These are phyloP conservation scores for Hydriomena furcata DNA, from an alignment of 2,888 invertebrate species.

Conservation along the genomic window DNA sequence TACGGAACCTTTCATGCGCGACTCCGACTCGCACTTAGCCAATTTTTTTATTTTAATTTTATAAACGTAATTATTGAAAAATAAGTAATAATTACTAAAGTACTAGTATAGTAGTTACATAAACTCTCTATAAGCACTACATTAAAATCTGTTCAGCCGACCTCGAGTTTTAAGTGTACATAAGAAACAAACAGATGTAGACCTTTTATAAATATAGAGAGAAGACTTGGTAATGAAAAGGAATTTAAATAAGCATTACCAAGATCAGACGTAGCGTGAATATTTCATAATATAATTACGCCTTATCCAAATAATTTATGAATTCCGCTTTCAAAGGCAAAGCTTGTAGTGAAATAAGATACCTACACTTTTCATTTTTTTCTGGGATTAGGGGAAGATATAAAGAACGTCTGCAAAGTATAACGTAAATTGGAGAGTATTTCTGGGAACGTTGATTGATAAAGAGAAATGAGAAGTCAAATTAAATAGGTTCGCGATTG, in stretches of 20 bases:
- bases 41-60: too few relatives aligned
- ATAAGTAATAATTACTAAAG: too few relatives aligned
- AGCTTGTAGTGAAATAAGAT: constrained; percentile 19
- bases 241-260: constrained; percentile 20
- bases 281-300: constrained; percentile 22
- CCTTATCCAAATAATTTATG: constrained; percentile 19
- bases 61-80: too few relatives aligned
- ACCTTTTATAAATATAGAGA: not conserved
- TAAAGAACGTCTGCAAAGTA: not conserved
- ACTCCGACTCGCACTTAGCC: too few relatives aligned
- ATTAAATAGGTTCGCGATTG: too few relatives aligned
- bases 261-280: constrained; percentile 17
- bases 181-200: not conserved
- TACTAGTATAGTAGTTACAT: too few relatives aligned
- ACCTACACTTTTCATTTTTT: constrained; percentile 13
- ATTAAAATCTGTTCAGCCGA: too few relatives aligned
- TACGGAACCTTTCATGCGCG: too few relatives aligned
- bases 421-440: not conserved
- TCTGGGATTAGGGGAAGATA: not conserved
- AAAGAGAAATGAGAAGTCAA: not conserved
- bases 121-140: too few relatives aligned
- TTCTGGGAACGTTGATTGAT: not conserved
- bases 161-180: too few relatives aligned
- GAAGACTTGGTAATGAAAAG: constrained; percentile 10
- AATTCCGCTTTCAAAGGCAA: constrained; percentile 15